These are phyloP conservation scores for Wiebesia pumilae DNA, from an alignment of 1,140 invertebrate species.

Conservation along the genomic window DNA sequence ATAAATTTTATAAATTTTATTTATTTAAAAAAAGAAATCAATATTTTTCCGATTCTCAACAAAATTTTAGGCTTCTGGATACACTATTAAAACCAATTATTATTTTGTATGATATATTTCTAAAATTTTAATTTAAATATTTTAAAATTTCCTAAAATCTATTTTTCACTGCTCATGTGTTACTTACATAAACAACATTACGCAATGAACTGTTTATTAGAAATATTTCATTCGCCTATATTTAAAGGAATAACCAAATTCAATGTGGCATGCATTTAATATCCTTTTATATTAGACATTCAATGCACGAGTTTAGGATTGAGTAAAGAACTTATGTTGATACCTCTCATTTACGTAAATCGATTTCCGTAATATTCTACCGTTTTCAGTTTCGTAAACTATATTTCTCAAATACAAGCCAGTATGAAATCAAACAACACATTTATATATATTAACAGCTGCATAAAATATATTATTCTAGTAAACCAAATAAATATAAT, in stretches of 20 bases:
- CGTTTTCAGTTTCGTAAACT: constrained; percentile 4
- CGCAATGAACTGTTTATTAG: too few relatives aligned
- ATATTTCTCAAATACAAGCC: constrained; percentile 9
- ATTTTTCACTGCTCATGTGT: too few relatives aligned
- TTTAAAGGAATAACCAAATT: constrained; percentile 32
- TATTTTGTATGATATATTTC: too few relatives aligned
- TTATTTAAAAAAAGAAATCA: too few relatives aligned
- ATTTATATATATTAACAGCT: too few relatives aligned
- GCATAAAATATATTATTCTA: too few relatives aligned
- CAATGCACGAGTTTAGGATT: constrained; percentile 28
- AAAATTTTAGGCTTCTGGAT: too few relatives aligned
- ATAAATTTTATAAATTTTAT: too few relatives aligned
- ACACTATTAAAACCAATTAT: too few relatives aligned
- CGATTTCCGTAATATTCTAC: constrained; percentile 19
- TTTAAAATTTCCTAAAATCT: too few relatives aligned
- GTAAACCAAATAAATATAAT: too few relatives aligned
- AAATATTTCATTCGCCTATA: constrained; percentile 21
- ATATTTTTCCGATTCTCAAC: not conserved
- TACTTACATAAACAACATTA: not conserved
- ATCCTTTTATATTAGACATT: constrained; percentile 26
- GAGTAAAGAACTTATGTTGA: constrained; percentile 40
- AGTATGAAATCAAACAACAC: not conserved
- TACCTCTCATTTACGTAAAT: constrained; percentile 15
- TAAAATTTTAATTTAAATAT: too few relatives aligned
- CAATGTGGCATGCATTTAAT: constrained; percentile 45